A percentile compares a stretch with the other conserved stretches of the same genome.
phyloP scores from a whole-genome alignment of 2,888 invertebrate genomes.

The Tenthredo notha region DNA sequence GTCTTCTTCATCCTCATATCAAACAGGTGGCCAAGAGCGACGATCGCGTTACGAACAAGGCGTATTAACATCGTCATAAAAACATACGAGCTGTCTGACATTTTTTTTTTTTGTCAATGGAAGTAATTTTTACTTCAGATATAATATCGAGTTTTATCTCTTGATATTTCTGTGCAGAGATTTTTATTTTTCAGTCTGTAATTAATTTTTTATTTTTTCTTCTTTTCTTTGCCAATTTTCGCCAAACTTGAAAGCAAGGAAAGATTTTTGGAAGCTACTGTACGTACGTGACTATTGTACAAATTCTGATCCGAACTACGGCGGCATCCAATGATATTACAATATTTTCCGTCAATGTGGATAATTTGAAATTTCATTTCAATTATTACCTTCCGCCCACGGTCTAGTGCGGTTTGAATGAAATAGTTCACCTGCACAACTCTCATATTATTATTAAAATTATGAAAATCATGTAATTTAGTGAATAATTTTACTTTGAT shows the following conservation, averaged over 20 bases:
- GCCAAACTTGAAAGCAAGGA: not conserved
- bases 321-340: slow-evolving; percentile 13
- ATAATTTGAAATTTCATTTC: slow-evolving; percentile 41
- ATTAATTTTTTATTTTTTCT: not conserved
- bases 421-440: slow-evolving; percentile 11
- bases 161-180: not conserved
- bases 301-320: not conserved
- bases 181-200: not conserved
- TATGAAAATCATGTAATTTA: not conserved
- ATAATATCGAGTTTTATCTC: not conserved
- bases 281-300: slow-evolving; percentile 22
- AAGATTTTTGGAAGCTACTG: not conserved
- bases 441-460: not conserved
- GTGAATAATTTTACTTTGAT: not conserved
- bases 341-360: not conserved
- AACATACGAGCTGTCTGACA: not conserved
- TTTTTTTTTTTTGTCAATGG: not conserved
- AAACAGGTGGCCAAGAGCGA: slow-evolving; percentile 6
- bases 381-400: not conserved
- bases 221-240: not conserved
- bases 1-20: not conserved
- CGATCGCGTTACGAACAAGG: not conserved
- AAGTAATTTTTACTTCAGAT: not conserved
- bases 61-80: not conserved
- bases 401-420: slow-evolving; percentile 9